These are phyloP conservation scores for Cephus pygmeus DNA, from an alignment of 2,888 invertebrate species.

Conservation along the genomic window DNA sequence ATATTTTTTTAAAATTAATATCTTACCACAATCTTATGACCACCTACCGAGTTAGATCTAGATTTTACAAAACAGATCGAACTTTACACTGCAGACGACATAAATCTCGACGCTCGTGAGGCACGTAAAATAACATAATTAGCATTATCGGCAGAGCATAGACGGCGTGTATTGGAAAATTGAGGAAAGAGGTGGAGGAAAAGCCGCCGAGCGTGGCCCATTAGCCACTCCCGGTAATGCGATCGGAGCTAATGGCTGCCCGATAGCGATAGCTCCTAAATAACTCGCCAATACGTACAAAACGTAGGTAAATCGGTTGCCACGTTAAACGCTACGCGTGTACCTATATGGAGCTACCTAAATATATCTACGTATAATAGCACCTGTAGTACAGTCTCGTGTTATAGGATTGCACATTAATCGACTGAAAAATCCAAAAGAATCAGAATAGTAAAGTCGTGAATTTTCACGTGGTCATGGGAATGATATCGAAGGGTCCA, in stretches of 20 bases:
- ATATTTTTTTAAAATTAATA: background rate
- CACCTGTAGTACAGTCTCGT: background rate
- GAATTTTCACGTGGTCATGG: background rate
- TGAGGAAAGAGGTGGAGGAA: conserved; percentile 34
- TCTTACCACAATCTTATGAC: background rate
- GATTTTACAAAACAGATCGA: background rate
- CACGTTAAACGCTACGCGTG: conserved; percentile 19
- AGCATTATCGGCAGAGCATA: conserved; percentile 31
- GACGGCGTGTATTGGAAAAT: conserved; percentile 39
- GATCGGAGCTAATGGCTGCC: conserved; percentile 53
- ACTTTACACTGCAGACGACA: conserved; percentile 11
- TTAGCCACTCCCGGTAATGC: conserved; percentile 51
- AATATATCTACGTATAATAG: background rate
- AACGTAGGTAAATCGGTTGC: background rate
- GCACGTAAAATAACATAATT: conserved; percentile 34
- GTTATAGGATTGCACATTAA: background rate
- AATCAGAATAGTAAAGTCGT: background rate
- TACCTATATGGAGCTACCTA: conserved; percentile 20
- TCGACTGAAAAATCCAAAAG: background rate
- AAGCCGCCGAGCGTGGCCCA: conserved; percentile 29
- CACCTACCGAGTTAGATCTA: background rate
- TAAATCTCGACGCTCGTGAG: conserved; percentile 17
- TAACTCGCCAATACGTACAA: conserved; percentile 43
- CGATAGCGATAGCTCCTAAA: conserved; percentile 48
- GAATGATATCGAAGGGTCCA: background rate